These are phyloP conservation scores for Bufotes viridis DNA, from an alignment of 2,797 vertebrate species.

Conservation along the genomic window DNA sequence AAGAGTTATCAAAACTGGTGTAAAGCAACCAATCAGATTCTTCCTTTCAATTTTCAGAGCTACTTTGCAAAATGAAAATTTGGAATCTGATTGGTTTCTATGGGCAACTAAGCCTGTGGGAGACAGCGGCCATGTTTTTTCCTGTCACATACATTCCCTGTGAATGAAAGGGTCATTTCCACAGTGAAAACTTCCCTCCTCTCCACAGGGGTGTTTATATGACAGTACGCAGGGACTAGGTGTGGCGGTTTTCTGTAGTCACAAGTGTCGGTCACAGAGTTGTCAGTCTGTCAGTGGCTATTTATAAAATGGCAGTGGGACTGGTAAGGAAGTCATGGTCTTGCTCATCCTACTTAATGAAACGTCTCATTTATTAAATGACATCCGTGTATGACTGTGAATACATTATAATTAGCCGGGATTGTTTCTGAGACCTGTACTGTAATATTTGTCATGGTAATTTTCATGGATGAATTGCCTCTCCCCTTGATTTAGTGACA, in stretches of 20 bases:
- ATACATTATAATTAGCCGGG: neutral
- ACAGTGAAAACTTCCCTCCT: neutral
- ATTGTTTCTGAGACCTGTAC: neutral
- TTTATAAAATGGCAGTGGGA: neutral
- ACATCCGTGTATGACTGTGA: neutral
- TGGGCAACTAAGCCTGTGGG: no score
- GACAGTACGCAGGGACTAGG: neutral
- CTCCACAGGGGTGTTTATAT: neutral
- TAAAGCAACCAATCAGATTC: no score
- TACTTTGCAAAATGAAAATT: no score
- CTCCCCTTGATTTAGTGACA: neutral
- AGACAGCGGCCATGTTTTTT: neutral
- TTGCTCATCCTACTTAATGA: neutral
- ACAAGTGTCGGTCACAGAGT: neutral
- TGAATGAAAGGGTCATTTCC: neutral
- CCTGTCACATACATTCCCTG: neutral
- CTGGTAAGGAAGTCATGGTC: neutral
- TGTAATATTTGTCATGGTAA: neutral
- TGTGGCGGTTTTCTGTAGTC: neutral
- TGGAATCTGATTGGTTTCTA: no score
- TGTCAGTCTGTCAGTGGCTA: neutral
- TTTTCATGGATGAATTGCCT: neutral
- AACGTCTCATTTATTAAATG: neutral
- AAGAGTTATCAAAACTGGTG: no score
- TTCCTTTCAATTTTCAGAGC: no score